phyloP scores from a whole-genome alignment of 2,888 invertebrate genomes.

The Geophilus truncorum region DNA sequence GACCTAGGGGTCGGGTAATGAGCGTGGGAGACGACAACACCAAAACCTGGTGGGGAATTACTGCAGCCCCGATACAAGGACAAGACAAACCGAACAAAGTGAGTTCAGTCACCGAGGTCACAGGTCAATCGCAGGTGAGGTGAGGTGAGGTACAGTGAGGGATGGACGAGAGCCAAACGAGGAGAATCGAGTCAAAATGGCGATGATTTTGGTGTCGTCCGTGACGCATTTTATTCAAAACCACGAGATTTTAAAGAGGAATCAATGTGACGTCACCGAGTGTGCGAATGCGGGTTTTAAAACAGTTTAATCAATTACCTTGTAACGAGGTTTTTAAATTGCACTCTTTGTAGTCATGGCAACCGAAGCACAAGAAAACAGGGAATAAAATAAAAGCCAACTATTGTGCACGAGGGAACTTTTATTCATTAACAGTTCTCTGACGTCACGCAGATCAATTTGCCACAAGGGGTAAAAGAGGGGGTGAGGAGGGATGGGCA shows the following conservation, averaged over 20 bases:
- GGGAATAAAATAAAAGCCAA: slow-evolving; percentile 21
- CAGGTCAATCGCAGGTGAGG: background rate
- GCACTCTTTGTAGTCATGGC: slow-evolving; percentile 6
- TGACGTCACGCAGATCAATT: slow-evolving; percentile 21
- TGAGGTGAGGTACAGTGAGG: background rate
- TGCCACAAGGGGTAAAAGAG: slow-evolving; percentile 21
- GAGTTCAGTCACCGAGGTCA: background rate
- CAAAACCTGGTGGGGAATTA: background rate
- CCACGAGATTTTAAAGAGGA: background rate
- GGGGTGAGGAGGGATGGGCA: background rate
- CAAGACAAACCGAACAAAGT: background rate
- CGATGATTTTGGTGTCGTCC: too few species aligned
- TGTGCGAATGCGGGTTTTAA: background rate
- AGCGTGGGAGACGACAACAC: slow-evolving; percentile 25
- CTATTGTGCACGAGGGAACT: slow-evolving; percentile 15
- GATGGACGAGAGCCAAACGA: background rate
- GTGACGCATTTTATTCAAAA: background rate
- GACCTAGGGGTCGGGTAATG: slow-evolving; percentile 20
- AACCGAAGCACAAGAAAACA: slow-evolving; percentile 11
- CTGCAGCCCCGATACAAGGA: background rate
- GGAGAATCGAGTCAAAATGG: background rate
- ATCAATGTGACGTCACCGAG: background rate
- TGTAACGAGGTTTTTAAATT: slow-evolving; percentile 13
- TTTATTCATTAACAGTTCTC: slow-evolving; percentile 25
- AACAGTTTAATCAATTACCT: slow-evolving; percentile 19